These are phyloP conservation scores for Agrochola macilenta DNA, from an alignment of 2,888 invertebrate species.

Conservation along the genomic window DNA sequence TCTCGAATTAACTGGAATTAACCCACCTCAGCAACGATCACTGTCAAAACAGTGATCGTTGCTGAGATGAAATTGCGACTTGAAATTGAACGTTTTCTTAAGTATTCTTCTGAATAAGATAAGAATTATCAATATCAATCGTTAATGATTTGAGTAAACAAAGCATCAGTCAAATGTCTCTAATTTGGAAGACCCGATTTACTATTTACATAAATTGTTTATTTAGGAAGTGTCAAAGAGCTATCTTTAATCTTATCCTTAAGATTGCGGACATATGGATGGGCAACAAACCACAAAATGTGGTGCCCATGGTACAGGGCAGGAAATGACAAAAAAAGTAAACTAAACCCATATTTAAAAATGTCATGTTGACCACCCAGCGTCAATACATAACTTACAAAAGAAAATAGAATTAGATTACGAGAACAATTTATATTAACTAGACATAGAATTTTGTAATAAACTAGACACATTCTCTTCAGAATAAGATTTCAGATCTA, in stretches of 20 bases:
- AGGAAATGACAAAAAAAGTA: slow-evolving; percentile 43
- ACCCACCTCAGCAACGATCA: too few species aligned
- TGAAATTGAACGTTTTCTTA: neutral
- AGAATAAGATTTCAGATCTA: neutral
- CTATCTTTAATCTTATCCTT: slow-evolving; percentile 35
- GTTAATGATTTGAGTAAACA: neutral
- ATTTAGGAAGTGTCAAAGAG: slow-evolving; percentile 40
- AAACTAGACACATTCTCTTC: neutral
- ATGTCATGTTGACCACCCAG: slow-evolving; percentile 47
- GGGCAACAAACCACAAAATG: slow-evolving; percentile 23
- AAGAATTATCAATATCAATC: neutral
- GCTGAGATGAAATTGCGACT: neutral
- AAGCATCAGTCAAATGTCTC: neutral
- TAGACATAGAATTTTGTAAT: neutral
- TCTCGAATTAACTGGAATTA: neutral
- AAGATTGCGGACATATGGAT: slow-evolving; percentile 28
- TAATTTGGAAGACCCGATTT: slow-evolving; percentile 13
- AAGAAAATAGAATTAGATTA: neutral
- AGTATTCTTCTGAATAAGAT: neutral
- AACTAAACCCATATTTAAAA: slow-evolving; percentile 11
- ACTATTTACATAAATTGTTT: slow-evolving; percentile 34
- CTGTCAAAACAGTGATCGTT: too few species aligned
- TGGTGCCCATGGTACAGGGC: slow-evolving; percentile 20
- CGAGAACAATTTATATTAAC: neutral
- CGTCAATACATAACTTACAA: neutral